Conservation (phyloP, 2,797 vertebrate genomes). For the Tragelaphus eurycerus region DNA sequence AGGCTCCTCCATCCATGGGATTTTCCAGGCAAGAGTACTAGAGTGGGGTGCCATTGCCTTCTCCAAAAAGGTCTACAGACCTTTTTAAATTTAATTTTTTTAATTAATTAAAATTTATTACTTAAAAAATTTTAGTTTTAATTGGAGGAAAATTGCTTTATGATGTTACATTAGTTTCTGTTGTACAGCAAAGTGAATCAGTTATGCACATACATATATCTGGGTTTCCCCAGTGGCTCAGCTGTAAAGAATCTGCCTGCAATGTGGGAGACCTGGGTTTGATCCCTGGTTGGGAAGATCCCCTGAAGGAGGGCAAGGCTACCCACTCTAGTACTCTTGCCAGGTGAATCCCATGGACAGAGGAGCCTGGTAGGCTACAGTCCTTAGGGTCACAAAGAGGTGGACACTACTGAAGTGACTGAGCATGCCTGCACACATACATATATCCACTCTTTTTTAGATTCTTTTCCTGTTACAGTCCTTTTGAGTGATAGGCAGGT, state of each 20-base stretch:
- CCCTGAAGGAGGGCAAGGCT: background rate
- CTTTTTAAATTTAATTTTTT: background rate
- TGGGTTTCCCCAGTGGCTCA: background rate
- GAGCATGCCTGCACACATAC: background rate
- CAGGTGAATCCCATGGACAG: background rate
- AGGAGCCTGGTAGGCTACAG: background rate
- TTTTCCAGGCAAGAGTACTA: too few species aligned
- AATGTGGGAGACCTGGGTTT: background rate
- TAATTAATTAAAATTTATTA: background rate
- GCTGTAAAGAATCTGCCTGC: background rate
- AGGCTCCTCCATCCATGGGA: too few species aligned
- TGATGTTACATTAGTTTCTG: background rate
- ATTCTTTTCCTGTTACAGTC: background rate
- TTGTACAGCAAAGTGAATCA: background rate
- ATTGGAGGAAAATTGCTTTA: background rate
- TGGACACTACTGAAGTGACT: background rate
- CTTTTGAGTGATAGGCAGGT: background rate
- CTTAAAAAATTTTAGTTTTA: background rate
- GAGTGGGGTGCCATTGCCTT: too few species aligned
- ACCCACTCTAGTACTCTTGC: background rate
- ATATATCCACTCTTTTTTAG: background rate
- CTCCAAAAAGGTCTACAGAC: background rate
- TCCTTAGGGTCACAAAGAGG: background rate
- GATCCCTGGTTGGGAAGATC: background rate
- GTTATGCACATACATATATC: background rate